These are phyloP conservation scores for Oreortyx pictus DNA, from an alignment of 2,797 vertebrate species.

Conservation along the genomic window DNA sequence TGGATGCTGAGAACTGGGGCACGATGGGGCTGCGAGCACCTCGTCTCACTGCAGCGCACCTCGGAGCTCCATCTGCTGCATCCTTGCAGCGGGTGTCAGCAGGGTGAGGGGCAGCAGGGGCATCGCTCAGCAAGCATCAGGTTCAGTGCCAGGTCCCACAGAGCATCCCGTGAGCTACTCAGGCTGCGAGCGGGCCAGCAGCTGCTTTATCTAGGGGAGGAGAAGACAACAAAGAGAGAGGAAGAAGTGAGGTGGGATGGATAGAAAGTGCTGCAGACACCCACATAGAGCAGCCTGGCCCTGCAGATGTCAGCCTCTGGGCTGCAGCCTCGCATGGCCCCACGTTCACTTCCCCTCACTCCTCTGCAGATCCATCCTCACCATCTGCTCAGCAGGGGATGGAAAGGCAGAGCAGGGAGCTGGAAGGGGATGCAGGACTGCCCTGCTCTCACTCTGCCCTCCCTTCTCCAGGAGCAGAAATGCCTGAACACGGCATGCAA, in stretches of 20 bases:
- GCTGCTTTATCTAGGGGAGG: slow-evolving; percentile 56
- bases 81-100: background rate
- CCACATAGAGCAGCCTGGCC: background rate
- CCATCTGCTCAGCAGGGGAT: background rate
- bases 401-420: background rate
- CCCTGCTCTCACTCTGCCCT: rapidly evolving
- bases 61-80: slow-evolving; percentile 19
- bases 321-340: slow-evolving; percentile 16
- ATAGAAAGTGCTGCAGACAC: background rate
- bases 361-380: background rate
- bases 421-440: background rate
- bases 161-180: background rate
- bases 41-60: slow-evolving; percentile 39
- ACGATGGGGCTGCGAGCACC: background rate
- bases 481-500: rapidly evolving
- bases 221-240: background rate
- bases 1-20: background rate
- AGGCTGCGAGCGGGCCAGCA: background rate
- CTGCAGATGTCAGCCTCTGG: slow-evolving; percentile 17
- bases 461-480: background rate
- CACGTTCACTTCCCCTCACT: slow-evolving; percentile 20
- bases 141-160: background rate
- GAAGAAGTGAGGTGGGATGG: background rate
- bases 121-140: background rate
- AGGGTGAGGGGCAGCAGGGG: background rate